Base-by-base conservation (phyloP, 2,113 vertebrate genomes). In the Pantherophis guttatus region DNA sequence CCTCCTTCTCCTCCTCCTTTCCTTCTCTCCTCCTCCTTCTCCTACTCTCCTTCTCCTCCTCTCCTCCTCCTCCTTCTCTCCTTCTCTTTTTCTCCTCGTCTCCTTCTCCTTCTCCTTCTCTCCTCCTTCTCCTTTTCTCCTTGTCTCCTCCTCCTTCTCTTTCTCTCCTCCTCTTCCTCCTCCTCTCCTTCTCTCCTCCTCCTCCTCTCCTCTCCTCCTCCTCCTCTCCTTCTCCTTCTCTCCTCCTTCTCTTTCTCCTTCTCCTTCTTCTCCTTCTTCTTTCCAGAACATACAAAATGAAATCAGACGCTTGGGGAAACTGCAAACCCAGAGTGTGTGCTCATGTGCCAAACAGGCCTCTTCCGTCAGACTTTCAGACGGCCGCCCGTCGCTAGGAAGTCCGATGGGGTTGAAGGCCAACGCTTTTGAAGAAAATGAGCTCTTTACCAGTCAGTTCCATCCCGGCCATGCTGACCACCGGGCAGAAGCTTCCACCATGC, bases 231-330 rank as follows among this genome's bases (percentile, higher is more conserved):
- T 33, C 33, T 33, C 50, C 50, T 52, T 9, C 50, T 52, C 48
- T 48, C 48, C 48, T 52, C 52, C 6, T 52, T 1, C 52, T 52
- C 52, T 8, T 52, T 10, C 6, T 53, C 52, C 52, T 54, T 1
- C 53, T 54, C 3, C 13, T 15, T 1, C 13, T 54, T 10, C 53
- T 59, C 4, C 19, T 59, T 24, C 58, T 88, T 90, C 4, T 92
- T 96, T 94, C 1, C 95, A 99, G 99, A 97, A 98, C 95, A 99
- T 99, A 97, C 99, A 99, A 96, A 98, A 99, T 97, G 99, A 99
- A 97, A 98, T 99, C 70, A 99, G 98, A 95, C 98, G 98, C 65
- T 97, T 99, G 95, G 98, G 99, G 95, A 98, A 98, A 95, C 94
- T 98, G 19, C 99, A 99, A 97, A 97, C 97, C 91, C 95, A 92